Percentiles rank a stretch among this genome's conserved stretches.
Evolutionary conservation across 2,797 vertebrate species (phyloP).

Genomic region (Pempheris klunzingeri): DNA sequence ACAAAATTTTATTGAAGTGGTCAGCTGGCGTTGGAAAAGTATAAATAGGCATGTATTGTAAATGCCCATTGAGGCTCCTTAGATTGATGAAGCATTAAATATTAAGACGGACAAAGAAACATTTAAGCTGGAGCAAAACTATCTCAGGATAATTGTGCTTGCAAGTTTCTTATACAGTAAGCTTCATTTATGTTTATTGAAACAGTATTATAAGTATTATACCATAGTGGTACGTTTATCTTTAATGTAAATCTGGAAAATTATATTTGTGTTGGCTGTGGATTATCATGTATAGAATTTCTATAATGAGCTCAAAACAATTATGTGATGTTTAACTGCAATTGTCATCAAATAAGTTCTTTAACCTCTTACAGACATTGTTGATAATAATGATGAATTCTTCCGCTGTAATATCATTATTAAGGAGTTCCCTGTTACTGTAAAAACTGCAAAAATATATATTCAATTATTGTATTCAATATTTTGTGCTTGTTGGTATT

Average conservation of each 20-base stretch:
- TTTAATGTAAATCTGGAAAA: conserved; percentile 7
- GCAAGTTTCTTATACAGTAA: conserved; percentile 16
- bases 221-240: neutral
- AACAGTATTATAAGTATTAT: conserved; percentile 1
- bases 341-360: neutral
- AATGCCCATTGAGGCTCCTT: conserved; percentile 13
- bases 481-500: neutral
- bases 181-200: conserved; percentile 1
- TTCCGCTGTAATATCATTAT: neutral
- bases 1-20: conserved; percentile 42
- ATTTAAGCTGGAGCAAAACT: conserved; percentile 23
- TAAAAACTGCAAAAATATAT: neutral
- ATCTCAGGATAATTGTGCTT: conserved; percentile 15
- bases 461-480: no score
- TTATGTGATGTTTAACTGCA: conserved; percentile 1
- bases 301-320: neutral
- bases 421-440: neutral
- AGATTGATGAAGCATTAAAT: conserved; percentile 39
- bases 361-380: neutral
- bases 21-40: conserved; percentile 44
- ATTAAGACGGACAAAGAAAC: conserved; percentile 28
- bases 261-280: neutral
- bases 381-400: neutral
- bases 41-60: conserved; percentile 40
- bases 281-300: no score